Base-by-base conservation (phyloP, 2,113 vertebrate genomes). In the Chitala chitala region DNA sequence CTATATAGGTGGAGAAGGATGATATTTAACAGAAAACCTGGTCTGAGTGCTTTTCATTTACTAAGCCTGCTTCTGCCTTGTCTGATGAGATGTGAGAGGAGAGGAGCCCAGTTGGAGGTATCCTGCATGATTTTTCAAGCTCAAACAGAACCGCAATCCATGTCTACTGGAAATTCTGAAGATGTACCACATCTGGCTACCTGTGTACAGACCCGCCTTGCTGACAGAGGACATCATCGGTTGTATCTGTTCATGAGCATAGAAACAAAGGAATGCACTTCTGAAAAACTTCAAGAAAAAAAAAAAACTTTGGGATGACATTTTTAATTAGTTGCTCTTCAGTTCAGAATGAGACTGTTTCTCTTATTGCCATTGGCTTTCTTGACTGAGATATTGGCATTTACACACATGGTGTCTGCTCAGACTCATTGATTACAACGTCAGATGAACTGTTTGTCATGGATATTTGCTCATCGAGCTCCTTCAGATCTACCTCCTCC, bases 21-120 rank as follows among this genome's bases (percentile, higher is more conserved):
- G 61, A 46, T n/a, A 68, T 38, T 24, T 48, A 22, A 26, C 22
- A 42, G 64, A 44, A 68, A 42, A 68, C 20, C 48, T 51, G n/a
- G n/a, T 68, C 46, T 44, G 22, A 5, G 22, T 38, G 64, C 42
- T 68, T 22, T 12, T 24, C 26, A 13, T 68, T 86, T 84, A 88
- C 69, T 82, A 80, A 78, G 10, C 9, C 46, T 73, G 74, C 84
- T 89, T 90, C 90, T 87, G 90, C 90, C 88, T 88, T 75, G 17
- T 17, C 83, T 81, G 83, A 86, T 86, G 82, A 78, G 80, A 66
- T 33, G 81, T 72, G 79, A 71, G 75, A 0, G 29, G 81, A 85
- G 85, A 83, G 87, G 77, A 76, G 82, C 83, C 81, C 73, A 80
- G 85, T 84, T 61, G 79, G 82, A 82, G 74, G 82, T 83, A 78